Conservation (phyloP, 2,888 invertebrate genomes). For the Sclerodermus sp. region DNA sequence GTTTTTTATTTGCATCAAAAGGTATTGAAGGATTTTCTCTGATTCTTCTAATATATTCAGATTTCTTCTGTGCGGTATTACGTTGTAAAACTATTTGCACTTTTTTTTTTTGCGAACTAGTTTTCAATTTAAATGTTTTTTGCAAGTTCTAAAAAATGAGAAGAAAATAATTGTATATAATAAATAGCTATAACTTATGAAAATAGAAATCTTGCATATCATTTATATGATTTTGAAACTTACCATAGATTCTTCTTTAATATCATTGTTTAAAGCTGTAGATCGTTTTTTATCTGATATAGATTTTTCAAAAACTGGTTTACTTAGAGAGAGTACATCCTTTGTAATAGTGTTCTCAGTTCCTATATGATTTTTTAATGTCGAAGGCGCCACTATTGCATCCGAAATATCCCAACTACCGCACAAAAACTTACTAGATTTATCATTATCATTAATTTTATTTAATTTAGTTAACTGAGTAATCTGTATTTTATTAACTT, state of each 20-base stretch:
- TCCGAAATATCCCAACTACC: conserved; percentile 15
- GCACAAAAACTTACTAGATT: conserved; percentile 1
- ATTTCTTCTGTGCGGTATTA: conserved; percentile 72
- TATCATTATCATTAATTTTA: conserved; percentile 10
- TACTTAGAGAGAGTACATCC: too few species aligned
- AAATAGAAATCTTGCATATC: too few species aligned
- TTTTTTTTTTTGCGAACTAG: conserved; percentile 60
- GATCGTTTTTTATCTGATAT: neutral
- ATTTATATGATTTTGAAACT: too few species aligned
- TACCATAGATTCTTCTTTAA: too few species aligned
- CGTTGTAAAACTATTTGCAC: conserved; percentile 74
- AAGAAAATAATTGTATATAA: neutral
- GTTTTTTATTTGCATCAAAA: conserved; percentile 71
- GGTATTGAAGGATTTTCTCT: conserved; percentile 74
- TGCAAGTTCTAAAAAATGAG: neutral
- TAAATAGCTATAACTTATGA: neutral
- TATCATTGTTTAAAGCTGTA: neutral
- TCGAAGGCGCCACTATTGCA: neutral
- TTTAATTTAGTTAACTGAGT: conserved; percentile 1
- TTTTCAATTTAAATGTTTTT: neutral
- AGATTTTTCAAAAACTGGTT: neutral
- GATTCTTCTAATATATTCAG: conserved; percentile 74
- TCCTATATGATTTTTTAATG: conserved; percentile 2
- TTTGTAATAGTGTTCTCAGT: too few species aligned
- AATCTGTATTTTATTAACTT: too few species aligned